phyloP scores from a whole-genome alignment of 2,113 vertebrate genomes.

The Megatriorchis doriae region DNA sequence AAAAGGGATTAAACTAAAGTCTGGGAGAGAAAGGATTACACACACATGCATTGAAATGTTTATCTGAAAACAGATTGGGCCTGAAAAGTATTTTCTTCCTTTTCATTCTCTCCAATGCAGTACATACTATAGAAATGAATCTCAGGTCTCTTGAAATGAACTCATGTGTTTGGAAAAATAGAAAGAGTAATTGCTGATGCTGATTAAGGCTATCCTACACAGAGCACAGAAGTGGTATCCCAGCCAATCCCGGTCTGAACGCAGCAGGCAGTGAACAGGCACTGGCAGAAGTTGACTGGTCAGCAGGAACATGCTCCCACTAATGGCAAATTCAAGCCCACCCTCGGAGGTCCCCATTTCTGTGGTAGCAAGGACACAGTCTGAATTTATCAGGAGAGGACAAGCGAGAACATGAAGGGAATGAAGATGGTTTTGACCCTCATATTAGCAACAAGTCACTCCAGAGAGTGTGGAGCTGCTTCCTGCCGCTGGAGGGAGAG shows the following conservation, averaged over 20 bases:
- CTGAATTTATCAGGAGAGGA: not conserved
- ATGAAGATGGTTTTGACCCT: not conserved
- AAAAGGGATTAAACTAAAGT: constrained; percentile 68
- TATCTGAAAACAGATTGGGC: constrained; percentile 55
- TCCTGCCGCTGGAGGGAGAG: constrained; percentile 35
- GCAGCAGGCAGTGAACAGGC: not conserved
- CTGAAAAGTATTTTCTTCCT: constrained; percentile 42
- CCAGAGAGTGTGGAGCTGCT: not conserved
- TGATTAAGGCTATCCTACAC: not conserved
- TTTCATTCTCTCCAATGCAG: not conserved
- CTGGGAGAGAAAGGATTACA: constrained; percentile 65
- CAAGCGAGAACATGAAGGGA: not conserved
- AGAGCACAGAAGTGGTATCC: not conserved
- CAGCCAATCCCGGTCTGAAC: not conserved
- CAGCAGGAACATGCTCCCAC: not conserved
- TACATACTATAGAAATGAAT: constrained; percentile 10
- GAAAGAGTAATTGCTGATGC: not conserved
- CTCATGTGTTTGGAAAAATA: not conserved
- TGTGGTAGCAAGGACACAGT: not conserved
- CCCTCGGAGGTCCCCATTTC: not conserved
- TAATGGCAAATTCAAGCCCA: not conserved
- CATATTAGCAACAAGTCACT: rapidly evolving
- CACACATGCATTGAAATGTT: constrained; percentile 19
- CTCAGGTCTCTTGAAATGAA: constrained; percentile 32
- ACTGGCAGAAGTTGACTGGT: not conserved